These are phyloP conservation scores for Rhincodon typus DNA, from an alignment of 2,797 vertebrate species.

Conservation along the genomic window DNA sequence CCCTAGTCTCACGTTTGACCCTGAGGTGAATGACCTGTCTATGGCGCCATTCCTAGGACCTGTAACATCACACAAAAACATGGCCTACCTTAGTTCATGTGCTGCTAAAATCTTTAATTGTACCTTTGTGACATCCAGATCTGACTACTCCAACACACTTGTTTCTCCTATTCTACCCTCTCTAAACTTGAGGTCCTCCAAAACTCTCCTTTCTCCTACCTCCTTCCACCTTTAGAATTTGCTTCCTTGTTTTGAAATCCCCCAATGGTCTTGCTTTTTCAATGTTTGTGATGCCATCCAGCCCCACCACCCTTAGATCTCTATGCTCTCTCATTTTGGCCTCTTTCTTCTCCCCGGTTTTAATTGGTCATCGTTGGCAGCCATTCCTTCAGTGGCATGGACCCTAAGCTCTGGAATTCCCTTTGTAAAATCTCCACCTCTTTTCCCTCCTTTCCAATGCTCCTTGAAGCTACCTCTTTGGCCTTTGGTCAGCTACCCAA, in stretches of 20 bases:
- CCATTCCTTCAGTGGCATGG: not conserved
- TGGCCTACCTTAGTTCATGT: not conserved
- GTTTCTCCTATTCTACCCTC: not conserved
- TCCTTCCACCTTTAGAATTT: no score
- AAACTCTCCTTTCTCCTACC: not conserved
- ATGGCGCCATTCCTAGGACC: not conserved
- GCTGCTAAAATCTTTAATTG: not conserved
- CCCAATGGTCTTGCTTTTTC: not conserved
- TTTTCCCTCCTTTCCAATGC: not conserved
- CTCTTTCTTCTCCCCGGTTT: not conserved
- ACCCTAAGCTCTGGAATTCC: not conserved
- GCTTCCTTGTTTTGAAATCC: constrained; percentile 1
- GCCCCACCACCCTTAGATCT: not conserved
- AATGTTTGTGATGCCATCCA: not conserved
- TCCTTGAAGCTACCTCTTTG: not conserved
- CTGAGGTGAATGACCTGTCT: not conserved
- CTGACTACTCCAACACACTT: not conserved
- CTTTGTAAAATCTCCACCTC: not conserved
- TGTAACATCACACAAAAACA: no score
- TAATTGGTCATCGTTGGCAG: not conserved
- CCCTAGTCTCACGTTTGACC: not conserved
- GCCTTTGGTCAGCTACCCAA: not conserved
- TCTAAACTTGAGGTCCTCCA: not conserved
- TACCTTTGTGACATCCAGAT: not conserved
- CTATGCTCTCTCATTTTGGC: not conserved